Evolutionary conservation across 2,888 invertebrate genomes (phyloP).

Genomic region (Andrena praecox): DNA sequence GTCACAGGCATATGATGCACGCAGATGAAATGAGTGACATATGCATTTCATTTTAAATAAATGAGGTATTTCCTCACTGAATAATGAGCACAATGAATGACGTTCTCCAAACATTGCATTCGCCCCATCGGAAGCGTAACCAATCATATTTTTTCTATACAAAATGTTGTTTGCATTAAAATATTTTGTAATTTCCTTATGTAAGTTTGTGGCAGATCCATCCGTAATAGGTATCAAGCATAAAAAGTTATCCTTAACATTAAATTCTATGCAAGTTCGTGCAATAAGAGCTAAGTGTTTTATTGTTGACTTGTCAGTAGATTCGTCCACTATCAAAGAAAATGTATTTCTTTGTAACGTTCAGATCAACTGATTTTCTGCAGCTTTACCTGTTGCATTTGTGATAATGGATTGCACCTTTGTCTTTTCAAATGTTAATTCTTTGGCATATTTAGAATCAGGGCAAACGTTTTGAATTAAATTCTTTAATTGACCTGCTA

Average conservation of each 20-base stretch:
- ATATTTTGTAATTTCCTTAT: neutral
- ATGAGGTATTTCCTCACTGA: neutral
- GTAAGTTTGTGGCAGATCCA: neutral
- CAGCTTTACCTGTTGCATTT: neutral
- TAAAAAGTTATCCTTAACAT: neutral
- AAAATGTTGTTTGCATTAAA: neutral
- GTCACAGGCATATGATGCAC: neutral
- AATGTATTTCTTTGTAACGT: neutral
- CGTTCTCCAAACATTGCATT: neutral
- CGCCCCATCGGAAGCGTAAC: neutral
- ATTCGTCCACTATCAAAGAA: neutral
- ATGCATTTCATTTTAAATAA: slow-evolving; percentile 4
- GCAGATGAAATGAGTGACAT: neutral
- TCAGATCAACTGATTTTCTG: neutral
- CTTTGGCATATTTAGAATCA: neutral
- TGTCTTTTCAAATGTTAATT: neutral
- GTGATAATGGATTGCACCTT: neutral
- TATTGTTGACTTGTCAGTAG: neutral
- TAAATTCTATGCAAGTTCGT: neutral
- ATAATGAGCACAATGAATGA: neutral
- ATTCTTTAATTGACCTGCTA: neutral
- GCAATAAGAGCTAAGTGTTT: neutral
- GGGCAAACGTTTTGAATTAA: neutral
- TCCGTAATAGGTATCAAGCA: neutral
- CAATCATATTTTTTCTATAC: neutral